These are phyloP conservation scores for Acleris laterana DNA, from an alignment of 2,888 invertebrate genomes.

Conservation along the genomic window DNA sequence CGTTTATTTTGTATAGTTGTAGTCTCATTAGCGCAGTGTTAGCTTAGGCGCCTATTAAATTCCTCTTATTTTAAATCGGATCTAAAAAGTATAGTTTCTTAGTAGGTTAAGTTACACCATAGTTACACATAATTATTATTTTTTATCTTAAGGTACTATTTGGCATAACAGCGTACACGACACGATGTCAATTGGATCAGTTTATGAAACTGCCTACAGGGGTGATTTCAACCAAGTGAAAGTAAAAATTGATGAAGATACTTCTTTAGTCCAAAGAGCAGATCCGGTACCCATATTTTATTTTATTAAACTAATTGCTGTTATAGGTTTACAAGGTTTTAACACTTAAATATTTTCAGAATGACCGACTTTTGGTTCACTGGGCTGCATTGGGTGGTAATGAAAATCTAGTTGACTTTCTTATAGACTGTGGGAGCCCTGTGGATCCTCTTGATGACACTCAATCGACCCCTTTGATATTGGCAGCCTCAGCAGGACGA, in stretches of 20 bases:
- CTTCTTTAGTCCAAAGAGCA: constrained; percentile 52
- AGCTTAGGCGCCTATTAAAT: too few species aligned
- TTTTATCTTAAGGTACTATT: too few species aligned
- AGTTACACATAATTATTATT: too few species aligned
- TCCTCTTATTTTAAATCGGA: too few species aligned
- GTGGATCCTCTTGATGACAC: constrained; percentile 90
- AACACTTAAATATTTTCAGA: constrained; percentile 77
- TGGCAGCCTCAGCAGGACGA: constrained; percentile 91
- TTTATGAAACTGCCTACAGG: constrained; percentile 88
- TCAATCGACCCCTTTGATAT: constrained; percentile 90
- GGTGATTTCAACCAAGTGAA: constrained; percentile 88
- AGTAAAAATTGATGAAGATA: constrained; percentile 84
- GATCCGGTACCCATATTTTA: constrained; percentile 61
- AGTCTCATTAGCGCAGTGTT: too few species aligned
- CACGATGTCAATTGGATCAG: constrained; percentile 72
- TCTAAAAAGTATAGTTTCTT: too few species aligned
- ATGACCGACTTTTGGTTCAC: constrained; percentile 89
- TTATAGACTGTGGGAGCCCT: constrained; percentile 87
- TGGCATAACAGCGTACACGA: background rate
- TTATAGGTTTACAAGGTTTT: too few species aligned
- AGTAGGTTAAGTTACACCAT: too few species aligned
- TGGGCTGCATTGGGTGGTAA: constrained; percentile 93
- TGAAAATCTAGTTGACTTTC: constrained; percentile 87
- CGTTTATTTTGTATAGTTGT: too few species aligned
- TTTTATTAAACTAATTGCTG: constrained; percentile 2